Evolutionary conservation across 2,888 invertebrate species (phyloP).

Genomic region (Hipparchia semele): DNA sequence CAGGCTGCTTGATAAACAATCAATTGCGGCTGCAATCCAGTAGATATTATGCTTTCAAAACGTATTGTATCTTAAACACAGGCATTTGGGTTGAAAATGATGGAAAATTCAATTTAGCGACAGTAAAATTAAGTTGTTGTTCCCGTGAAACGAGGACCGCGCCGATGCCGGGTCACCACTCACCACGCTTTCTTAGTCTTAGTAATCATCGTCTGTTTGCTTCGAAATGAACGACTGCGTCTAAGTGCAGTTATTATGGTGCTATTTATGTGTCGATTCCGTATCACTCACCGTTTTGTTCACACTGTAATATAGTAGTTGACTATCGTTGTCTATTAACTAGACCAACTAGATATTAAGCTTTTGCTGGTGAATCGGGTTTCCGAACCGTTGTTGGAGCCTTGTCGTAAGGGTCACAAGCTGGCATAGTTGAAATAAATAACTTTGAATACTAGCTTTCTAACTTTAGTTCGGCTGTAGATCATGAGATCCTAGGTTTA

Average conservation of each 20-base stretch:
- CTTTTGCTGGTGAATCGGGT: too few species aligned
- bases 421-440: too few species aligned
- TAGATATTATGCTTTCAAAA: neutral
- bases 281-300: constrained; percentile 35
- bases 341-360: too few species aligned
- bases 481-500: too few species aligned
- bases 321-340: too few species aligned
- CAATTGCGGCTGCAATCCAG: neutral
- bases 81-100: neutral
- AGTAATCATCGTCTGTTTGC: constrained; percentile 50
- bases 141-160: constrained; percentile 31
- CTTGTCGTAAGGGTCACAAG: too few species aligned
- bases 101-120: constrained; percentile 30
- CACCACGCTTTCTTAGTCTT: constrained; percentile 61
- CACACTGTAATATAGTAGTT: neutral
- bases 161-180: constrained; percentile 56
- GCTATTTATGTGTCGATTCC: constrained; percentile 43
- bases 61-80: neutral
- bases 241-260: constrained; percentile 49
- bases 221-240: constrained; percentile 45
- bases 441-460: too few species aligned
- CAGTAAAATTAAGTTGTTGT: constrained; percentile 4
- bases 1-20: neutral
- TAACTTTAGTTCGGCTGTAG: too few species aligned
- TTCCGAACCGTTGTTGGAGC: too few species aligned